Evolutionary conservation across 2,797 vertebrate species (phyloP).

Genomic region (Agapornis canus): DNA sequence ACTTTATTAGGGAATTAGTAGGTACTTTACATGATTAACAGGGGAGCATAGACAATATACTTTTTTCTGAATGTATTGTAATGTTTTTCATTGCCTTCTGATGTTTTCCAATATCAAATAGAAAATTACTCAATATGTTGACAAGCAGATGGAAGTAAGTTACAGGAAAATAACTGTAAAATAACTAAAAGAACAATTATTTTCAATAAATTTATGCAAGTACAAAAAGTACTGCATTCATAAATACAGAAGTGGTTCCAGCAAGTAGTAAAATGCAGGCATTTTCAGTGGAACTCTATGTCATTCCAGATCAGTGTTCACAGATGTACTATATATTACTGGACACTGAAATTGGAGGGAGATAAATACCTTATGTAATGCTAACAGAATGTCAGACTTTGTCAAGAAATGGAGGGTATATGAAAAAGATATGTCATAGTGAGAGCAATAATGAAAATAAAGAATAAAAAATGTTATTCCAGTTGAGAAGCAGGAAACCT

Average conservation of each 20-base stretch:
- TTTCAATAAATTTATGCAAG: neutral
- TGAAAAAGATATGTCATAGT: neutral
- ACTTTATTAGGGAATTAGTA: neutral
- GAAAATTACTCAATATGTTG: neutral
- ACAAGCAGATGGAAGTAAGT: neutral
- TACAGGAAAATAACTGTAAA: neutral
- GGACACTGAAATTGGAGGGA: neutral
- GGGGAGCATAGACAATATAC: fast-evolving
- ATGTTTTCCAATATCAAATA: neutral
- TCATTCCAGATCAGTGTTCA: neutral
- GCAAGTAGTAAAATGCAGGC: neutral
- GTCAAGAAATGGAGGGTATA: neutral
- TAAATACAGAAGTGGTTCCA: neutral
- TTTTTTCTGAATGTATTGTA: neutral
- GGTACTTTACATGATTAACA: neutral
- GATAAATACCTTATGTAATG: neutral
- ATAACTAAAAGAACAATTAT: neutral
- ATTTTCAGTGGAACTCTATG: neutral
- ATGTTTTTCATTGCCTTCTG: neutral
- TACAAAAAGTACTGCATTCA: neutral
- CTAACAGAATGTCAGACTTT: neutral
- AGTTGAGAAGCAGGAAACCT: neutral
- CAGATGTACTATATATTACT: neutral
- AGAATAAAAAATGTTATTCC: neutral
- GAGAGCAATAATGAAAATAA: neutral